Percentiles rank a stretch among this genome's conserved stretches.
Conservation (phyloP, 2,113 vertebrate genomes). For the Scytalopus superciliaris region DNA sequence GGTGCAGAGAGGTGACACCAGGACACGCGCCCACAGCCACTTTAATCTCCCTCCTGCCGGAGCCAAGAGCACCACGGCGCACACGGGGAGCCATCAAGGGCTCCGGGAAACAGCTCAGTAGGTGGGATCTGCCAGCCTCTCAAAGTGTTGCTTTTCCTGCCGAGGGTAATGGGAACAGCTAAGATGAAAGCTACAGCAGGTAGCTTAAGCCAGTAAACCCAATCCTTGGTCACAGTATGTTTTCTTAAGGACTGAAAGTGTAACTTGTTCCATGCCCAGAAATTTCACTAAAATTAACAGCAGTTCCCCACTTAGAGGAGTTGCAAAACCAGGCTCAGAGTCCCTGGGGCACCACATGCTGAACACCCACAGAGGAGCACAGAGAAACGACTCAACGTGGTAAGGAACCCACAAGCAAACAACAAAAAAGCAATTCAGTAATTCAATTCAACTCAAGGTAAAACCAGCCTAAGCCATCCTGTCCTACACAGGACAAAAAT, state of each 20-base stretch:
- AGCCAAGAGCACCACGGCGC: accelerated
- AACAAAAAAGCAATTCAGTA: neutral
- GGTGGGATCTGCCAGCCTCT: neutral
- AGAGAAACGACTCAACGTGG: neutral
- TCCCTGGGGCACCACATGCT: neutral
- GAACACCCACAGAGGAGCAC: neutral
- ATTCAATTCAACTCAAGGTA: neutral
- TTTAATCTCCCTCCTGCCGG: accelerated
- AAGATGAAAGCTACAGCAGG: neutral
- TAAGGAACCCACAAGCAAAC: neutral
- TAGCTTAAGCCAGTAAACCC: neutral
- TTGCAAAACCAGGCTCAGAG: neutral
- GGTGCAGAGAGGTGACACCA: neutral
- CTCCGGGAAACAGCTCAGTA: accelerated
- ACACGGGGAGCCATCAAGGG: neutral
- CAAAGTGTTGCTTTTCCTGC: neutral
- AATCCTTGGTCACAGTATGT: neutral
- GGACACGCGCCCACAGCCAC: neutral
- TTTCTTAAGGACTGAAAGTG: neutral
- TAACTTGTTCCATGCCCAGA: neutral
- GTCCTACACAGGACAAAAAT: neutral
- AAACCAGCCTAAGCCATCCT: neutral
- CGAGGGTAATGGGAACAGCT: neutral
- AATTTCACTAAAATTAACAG: neutral
- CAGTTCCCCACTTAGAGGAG: neutral